Percentiles rank a stretch among this genome's conserved stretches.
phyloP scores from a whole-genome alignment of 2,113 vertebrate genomes.

The Riparia riparia region DNA sequence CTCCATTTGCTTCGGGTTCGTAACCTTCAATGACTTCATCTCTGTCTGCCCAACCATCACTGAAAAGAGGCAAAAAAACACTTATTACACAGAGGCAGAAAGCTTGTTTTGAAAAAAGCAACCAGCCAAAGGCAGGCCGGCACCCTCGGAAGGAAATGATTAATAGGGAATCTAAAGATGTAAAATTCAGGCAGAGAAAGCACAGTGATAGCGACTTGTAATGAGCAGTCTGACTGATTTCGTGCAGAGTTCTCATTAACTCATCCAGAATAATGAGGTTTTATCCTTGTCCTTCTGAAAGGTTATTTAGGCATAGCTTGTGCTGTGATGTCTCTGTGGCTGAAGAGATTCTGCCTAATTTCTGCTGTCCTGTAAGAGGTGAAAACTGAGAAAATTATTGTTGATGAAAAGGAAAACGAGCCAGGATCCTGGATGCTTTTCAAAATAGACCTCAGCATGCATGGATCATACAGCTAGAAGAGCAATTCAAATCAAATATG shows the following conservation, averaged over 20 bases:
- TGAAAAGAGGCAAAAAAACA: conserved; percentile 58
- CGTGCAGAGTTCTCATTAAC: background rate
- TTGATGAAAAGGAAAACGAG: background rate
- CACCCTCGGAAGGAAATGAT: background rate
- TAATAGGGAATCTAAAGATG: background rate
- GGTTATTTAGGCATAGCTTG: background rate
- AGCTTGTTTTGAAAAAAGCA: background rate
- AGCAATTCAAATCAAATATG: conserved; percentile 2
- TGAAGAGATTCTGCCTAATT: background rate
- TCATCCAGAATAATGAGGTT: background rate
- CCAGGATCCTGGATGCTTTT: background rate
- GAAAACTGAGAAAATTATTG: background rate
- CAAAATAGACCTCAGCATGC: background rate
- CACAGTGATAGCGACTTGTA: background rate
- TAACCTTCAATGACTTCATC: conserved; percentile 97
- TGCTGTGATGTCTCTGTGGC: background rate
- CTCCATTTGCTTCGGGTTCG: conserved; percentile 94
- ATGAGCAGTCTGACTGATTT: conserved; percentile 1
- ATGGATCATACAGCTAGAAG: background rate
- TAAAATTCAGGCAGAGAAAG: background rate
- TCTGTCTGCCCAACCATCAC: conserved; percentile 98
- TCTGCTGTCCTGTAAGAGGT: background rate
- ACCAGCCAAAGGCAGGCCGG: background rate
- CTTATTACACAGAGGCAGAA: background rate
- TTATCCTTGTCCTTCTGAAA: background rate